These are phyloP conservation scores for Asarcornis scutulata DNA, from an alignment of 2,113 vertebrate genomes.

Conservation along the genomic window DNA sequence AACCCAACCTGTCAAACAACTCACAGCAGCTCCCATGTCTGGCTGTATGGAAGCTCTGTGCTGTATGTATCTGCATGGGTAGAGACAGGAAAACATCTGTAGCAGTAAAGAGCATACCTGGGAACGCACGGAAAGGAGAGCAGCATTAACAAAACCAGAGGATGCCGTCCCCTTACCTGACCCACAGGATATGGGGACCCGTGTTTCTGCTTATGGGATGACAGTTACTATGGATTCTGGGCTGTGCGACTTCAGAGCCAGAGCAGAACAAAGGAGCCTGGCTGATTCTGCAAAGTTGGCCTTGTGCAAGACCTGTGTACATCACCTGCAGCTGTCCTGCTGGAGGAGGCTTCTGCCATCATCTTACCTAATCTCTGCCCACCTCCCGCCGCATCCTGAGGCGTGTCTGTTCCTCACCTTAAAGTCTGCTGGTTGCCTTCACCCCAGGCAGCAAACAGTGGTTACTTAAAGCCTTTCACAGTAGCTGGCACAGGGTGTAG, in stretches of 20 bases:
- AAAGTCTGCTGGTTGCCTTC: not conserved
- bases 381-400: not conserved
- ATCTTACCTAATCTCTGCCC: not conserved
- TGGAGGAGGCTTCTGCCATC: not conserved
- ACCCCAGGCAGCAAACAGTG: not conserved
- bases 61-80: fast-evolving
- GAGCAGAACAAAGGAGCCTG: not conserved
- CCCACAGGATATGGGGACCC: not conserved
- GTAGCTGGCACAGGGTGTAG: not conserved
- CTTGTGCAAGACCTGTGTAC: not conserved
- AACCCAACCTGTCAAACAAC: not conserved
- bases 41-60: not conserved
- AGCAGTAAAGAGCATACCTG: not conserved
- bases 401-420: not conserved
- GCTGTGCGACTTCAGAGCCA: not conserved
- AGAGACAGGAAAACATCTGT: not conserved
- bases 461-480: not conserved
- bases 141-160: not conserved
- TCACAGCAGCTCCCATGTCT: not conserved
- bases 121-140: not conserved
- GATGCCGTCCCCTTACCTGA: not conserved
- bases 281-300: not conserved
- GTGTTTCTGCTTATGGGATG: not conserved
- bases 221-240: not conserved
- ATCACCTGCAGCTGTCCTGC: not conserved